phyloP scores from a whole-genome alignment of 2,888 invertebrate species.

The Lordiphosa fenestrarum region DNA sequence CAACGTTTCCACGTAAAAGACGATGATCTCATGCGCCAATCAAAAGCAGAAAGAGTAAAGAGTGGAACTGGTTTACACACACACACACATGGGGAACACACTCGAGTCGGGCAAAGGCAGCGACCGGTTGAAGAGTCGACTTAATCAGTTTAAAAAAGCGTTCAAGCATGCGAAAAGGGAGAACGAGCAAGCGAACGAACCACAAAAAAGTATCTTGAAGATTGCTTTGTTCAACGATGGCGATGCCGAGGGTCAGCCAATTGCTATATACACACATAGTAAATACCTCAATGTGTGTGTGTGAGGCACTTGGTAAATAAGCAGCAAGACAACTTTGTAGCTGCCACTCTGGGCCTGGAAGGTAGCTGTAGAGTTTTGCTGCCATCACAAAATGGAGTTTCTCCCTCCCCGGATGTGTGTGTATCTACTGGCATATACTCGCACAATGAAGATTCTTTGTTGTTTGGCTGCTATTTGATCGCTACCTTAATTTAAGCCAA shows the following conservation, averaged over 20 bases:
- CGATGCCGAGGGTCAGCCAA: constrained; percentile 69
- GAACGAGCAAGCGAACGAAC: constrained; percentile 24
- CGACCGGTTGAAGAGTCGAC: constrained; percentile 63
- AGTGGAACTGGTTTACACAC: constrained; percentile 56
- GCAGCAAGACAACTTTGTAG: constrained; percentile 54
- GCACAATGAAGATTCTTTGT: constrained; percentile 14
- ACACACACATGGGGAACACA: constrained; percentile 21
- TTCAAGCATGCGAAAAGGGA: constrained; percentile 67
- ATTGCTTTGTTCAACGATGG: constrained; percentile 68
- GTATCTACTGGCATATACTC: constrained; percentile 18
- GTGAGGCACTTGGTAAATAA: constrained; percentile 56
- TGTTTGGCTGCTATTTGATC: constrained; percentile 64
- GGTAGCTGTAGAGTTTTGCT: constrained; percentile 31
- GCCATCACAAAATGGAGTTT: constrained; percentile 70
- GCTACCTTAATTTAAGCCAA: constrained; percentile 80
- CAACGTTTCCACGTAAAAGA: constrained; percentile 69
- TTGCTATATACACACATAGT: constrained; percentile 41
- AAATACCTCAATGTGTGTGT: constrained; percentile 23
- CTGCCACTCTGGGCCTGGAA: constrained; percentile 41
- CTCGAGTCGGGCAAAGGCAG: constrained; percentile 17
- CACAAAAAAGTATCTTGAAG: constrained; percentile 52
- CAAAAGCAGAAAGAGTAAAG: constrained; percentile 42
- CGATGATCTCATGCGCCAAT: constrained; percentile 74
- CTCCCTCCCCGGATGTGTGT: constrained; percentile 4
- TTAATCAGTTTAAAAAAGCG: constrained; percentile 74